A percentile compares a stretch with the other conserved stretches of the same genome.
These are phyloP conservation scores for Agelastica alni DNA, from an alignment of 2,888 invertebrate species.

Conservation along the genomic window DNA sequence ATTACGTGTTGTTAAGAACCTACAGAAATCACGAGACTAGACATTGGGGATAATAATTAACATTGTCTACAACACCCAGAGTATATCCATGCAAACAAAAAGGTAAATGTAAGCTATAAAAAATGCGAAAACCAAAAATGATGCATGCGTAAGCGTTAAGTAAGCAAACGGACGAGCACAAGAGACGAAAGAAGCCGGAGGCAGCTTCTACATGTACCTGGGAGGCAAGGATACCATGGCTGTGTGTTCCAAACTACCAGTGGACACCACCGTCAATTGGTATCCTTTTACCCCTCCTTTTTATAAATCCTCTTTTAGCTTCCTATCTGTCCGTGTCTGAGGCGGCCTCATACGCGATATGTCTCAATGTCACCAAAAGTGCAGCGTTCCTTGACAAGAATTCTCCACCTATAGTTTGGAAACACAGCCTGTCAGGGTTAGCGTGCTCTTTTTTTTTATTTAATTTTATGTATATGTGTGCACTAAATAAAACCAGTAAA, in stretches of 20 bases:
- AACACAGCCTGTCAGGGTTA: slow-evolving; percentile 56
- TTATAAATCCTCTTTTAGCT: slow-evolving; percentile 43
- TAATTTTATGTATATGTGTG: slow-evolving; percentile 40
- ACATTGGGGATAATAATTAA: not conserved
- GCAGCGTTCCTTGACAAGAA: slow-evolving; percentile 30
- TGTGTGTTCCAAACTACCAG: slow-evolving; percentile 66
- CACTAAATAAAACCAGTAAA: too few relatives aligned
- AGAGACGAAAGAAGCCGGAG: slow-evolving; percentile 20
- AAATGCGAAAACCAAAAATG: too few relatives aligned
- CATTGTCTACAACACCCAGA: not conserved
- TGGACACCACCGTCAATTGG: slow-evolving; percentile 55
- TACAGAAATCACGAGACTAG: too few relatives aligned
- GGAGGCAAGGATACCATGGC: slow-evolving; percentile 68
- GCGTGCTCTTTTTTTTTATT: slow-evolving; percentile 48
- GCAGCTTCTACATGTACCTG: slow-evolving; percentile 58
- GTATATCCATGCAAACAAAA: not conserved
- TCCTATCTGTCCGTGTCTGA: slow-evolving; percentile 37
- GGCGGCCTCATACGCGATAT: slow-evolving; percentile 24
- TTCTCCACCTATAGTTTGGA: slow-evolving; percentile 59
- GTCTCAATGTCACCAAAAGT: slow-evolving; percentile 26
- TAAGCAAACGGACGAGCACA: too few relatives aligned
- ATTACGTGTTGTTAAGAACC: too few relatives aligned
- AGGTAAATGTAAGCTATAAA: too few relatives aligned
- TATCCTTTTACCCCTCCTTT: slow-evolving; percentile 52
- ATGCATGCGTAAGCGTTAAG: slow-evolving; percentile 13